Base-by-base conservation (phyloP, 1,140 invertebrate genomes). In the Calosoma granatense region DNA sequence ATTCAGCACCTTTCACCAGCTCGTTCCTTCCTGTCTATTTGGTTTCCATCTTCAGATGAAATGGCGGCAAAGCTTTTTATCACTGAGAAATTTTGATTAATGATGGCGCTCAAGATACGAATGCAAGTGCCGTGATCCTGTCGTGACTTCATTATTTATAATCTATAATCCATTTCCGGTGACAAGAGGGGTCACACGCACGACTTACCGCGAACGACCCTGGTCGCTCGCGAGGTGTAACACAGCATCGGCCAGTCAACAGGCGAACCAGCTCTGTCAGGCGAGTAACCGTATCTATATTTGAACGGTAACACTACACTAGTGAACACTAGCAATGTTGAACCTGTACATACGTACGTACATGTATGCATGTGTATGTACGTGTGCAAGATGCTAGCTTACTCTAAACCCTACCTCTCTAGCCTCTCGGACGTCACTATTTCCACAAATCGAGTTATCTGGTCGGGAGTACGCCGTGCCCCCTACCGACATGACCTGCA, bases 121-220 rank as follows among this genome's bases (percentile, higher is more conserved):
- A 47, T 47, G 41, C 41, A 47, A 47, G 41, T 47, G 41, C 41
- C 15, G 41, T 17, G 41, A 9, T 30, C 26, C 26, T 30, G 26
- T 30, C 26, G 26, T 17, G 41, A 47, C 41, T 47, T 47, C 41
- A 47, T 47, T 47, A 47, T 47, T 47, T 47, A 47, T 47, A 47
- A 47, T 47, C 41, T 47, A 47, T 47, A 47, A 47, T 17, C 41
- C 41, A 47, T 47, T 47, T 47, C 41, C 41, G 41, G 3, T 17
- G 41, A 47, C 41, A 47, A 47, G 26, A 6, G 6, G 26, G 26
- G 6, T 9, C 26, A n/a, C 26, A 36, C 26, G 26, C 26, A 36
- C 26, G 26, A 36, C 26, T 36, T 36, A n/a, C 26, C 26, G 26
- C 26, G 6, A 36, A 36, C n/a, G 26, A 36, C 6, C 26, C n/a